Evolutionary conservation across 35 echinoderm and acorn worm genomes (phyloP).

Genomic region (Amphiura filiformis): DNA sequence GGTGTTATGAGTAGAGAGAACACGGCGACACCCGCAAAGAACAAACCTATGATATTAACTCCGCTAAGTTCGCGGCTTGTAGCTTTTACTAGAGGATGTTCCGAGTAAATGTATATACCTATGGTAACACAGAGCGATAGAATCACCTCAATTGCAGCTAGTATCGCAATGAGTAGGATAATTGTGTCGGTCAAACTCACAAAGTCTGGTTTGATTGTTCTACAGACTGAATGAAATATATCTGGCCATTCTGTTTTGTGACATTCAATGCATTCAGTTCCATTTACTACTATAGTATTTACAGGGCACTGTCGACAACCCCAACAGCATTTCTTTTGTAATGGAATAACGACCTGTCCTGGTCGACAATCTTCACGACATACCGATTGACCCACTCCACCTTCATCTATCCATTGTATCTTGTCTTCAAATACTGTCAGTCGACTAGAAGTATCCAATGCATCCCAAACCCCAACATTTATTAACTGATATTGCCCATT

Average conservation of each 20-base stretch:
- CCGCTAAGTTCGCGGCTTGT: slow-evolving; percentile 30
- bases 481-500: neutral
- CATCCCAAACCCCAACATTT: slow-evolving; percentile 4
- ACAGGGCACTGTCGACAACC: slow-evolving; percentile 10
- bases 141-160: neutral
- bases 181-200: neutral
- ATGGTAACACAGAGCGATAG: neutral
- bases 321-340: slow-evolving; percentile 35
- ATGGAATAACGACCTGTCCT: neutral
- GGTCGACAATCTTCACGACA: neutral
- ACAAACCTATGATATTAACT: slow-evolving; percentile 25
- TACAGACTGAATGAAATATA: neutral
- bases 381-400: neutral
- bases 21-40: neutral
- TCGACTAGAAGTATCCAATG: neutral
- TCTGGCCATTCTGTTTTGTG: slow-evolving; percentile 12
- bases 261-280: neutral
- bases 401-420: neutral
- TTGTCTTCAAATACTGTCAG: neutral
- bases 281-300: neutral
- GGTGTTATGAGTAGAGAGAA: neutral
- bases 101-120: neutral
- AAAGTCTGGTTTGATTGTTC: neutral
- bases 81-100: slow-evolving; percentile 25
- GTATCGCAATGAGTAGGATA: neutral